Evolutionary conservation across 2,113 vertebrate species (phyloP), one percentile per base, ranked within the genome.

Genomic region (Lepus americanus): DNA sequence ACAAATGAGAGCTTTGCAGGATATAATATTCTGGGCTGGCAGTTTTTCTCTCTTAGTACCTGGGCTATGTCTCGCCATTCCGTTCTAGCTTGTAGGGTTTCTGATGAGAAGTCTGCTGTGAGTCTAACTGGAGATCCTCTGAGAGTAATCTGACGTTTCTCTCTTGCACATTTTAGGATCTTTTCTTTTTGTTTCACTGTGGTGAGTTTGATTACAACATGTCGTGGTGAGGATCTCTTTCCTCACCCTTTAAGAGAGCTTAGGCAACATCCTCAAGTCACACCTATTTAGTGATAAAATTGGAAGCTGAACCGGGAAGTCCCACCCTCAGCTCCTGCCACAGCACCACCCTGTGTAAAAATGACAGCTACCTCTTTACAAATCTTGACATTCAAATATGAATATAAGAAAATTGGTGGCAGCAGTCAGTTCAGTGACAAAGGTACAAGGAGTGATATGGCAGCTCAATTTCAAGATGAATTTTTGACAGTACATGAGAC

Each of bases 401-500:
- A 89, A 82, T 36, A 20, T 90, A 63, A 97, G 70, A 44, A 92
- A 95, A 92, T 93, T 55, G 92, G 78, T 94, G 82, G 78, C 74
- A 96, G 64, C 51, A 95, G 44, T 94, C 88, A 94, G 27, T 87
- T 95, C 63, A 64, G 49, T 59, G 72, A 95, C 59, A 76, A 94
- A 97, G 25, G 61, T 76, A 87, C 44, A 72, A 55, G 78, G 76
- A 39, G 72, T 27, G 88, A 39, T 19, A 59, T 4, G 25, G 69
- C 70, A 95, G 59, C 55, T 84, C 89, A 66, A 67, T 92, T 94
- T 96, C 29, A 80, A 74, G 85, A 83, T 78, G 74, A 94, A 85
- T 88, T 95, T 97, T 92, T 97, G 90, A 97, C 89, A 96, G 61
- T 70, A 77, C 25, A 79, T 72, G 79, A 94, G 66, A 25, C 55